A percentile compares a stretch with the other conserved stretches of the same genome.
Conservation (phyloP, 2,797 vertebrate species). For the Philypnodon macrostomus region DNA sequence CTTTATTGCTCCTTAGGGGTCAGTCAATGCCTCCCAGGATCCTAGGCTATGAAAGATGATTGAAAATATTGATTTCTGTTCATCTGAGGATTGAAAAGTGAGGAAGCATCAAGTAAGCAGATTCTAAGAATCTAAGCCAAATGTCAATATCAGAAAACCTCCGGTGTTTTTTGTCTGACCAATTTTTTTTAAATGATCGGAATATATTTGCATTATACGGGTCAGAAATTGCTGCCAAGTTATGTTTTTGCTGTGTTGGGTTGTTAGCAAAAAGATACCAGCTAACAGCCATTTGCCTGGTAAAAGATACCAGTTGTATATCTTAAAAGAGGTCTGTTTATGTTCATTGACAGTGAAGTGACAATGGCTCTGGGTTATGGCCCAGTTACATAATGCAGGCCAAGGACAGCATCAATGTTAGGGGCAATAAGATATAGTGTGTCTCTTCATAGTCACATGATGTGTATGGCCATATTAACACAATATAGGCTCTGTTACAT, state of each 20-base stretch:
- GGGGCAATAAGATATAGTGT: background rate
- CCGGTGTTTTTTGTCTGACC: background rate
- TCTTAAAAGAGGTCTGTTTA: background rate
- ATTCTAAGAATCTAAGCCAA: background rate
- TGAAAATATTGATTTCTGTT: conserved; percentile 14
- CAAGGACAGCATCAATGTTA: background rate
- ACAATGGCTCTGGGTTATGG: background rate
- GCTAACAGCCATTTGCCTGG: too few relatives aligned
- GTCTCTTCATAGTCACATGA: background rate
- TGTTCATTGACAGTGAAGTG: background rate
- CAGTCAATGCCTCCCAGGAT: background rate
- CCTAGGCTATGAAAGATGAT: conserved; percentile 1
- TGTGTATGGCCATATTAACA: background rate
- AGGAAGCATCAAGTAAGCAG: background rate
- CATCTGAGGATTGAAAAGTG: background rate
- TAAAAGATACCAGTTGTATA: too few relatives aligned
- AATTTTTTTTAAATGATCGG: too few relatives aligned
- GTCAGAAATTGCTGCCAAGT: background rate
- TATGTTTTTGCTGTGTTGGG: too few relatives aligned
- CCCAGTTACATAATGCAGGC: background rate
- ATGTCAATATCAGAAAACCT: background rate
- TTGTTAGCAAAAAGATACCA: too few relatives aligned
- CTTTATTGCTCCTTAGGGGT: background rate
- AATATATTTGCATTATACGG: background rate
- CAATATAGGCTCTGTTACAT: background rate